Base-by-base conservation (phyloP, 2,797 vertebrate species). In the Aulostomus chinensis region DNA sequence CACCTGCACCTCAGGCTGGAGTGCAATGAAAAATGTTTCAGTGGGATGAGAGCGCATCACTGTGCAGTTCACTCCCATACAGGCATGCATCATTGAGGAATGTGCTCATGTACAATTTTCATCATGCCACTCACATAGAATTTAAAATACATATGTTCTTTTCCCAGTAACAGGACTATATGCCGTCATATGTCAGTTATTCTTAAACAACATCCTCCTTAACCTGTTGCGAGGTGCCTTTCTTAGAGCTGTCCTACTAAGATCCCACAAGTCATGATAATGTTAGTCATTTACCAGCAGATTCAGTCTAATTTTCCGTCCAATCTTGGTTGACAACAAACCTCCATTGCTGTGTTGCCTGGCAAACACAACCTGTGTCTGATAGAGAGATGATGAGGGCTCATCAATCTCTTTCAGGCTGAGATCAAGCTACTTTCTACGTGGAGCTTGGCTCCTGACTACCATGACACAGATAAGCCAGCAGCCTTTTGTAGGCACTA, bases 271-370 rank as follows among this genome's bases (percentile, higher is more conserved):
- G n/a, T n/a, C n/a, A n/a, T n/a, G n/a, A n/a, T n/a, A n/a, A n/a
- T n/a, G n/a, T n/a, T n/a, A n/a, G n/a, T n/a, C n/a, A 74, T 81
- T 73, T 76, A 69, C 81, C 76, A 75, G 58, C 57, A 50, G 66
- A 56, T 71, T 59, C 56, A 48, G 58, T 28, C 50, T 17, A 42
- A 49, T 37, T 56, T 56, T 54, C 30, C 24, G 54, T 35, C 37
- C 4, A 7, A 48, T 49, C 66, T 48, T 24, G 9, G 49, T 11
- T 68, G 72, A 68, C 68, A 58, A 35, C 57, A 53, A 13, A 59
- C 65, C 40, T 60, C 45, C 65, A 54, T 25, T 33, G 29, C 18
- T 28, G 67, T 67, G 54, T 51, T 40, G 49, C 21, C 64, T 43
- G 9, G 30, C 35, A 28, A 64, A 53, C 46, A 25, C 38, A 39